phyloP scores from a whole-genome alignment of 2,888 invertebrate genomes.

The Agrochola litura region DNA sequence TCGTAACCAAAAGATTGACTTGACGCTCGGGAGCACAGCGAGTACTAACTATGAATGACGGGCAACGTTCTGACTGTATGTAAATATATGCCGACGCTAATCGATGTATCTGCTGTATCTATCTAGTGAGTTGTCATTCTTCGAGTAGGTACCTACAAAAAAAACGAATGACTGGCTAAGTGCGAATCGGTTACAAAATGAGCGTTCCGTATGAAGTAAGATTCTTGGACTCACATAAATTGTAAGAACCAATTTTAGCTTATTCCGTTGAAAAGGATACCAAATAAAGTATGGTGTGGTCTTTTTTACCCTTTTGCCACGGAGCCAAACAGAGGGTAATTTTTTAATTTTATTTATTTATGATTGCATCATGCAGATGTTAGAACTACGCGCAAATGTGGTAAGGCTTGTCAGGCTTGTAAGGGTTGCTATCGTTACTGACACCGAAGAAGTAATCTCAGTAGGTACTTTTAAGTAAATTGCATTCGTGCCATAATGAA shows the following conservation, averaged over 20 bases:
- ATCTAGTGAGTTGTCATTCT: not conserved
- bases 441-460: not conserved
- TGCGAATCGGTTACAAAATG: not conserved
- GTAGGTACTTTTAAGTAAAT: not conserved
- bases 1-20: not conserved
- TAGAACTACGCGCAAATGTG: not conserved
- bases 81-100: slow-evolving; percentile 7
- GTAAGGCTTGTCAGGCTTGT: no score
- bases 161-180: not conserved
- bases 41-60: not conserved
- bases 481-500: no score
- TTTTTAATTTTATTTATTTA: not conserved
- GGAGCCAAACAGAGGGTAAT: not conserved
- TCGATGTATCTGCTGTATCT: not conserved
- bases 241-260: not conserved
- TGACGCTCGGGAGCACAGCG: not conserved
- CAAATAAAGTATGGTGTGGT: not conserved
- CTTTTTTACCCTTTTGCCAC: not conserved
- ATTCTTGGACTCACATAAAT: not conserved
- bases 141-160: not conserved
- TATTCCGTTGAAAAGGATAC: not conserved
- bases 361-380: not conserved
- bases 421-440: not conserved
- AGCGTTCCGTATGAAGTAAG: not conserved
- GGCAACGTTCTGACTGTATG: no score